A percentile compares a stretch with the other conserved stretches of the same genome.
These are phyloP conservation scores for Aspiorhynchus laticeps DNA, from an alignment of 2,113 vertebrate species.

Conservation along the genomic window DNA sequence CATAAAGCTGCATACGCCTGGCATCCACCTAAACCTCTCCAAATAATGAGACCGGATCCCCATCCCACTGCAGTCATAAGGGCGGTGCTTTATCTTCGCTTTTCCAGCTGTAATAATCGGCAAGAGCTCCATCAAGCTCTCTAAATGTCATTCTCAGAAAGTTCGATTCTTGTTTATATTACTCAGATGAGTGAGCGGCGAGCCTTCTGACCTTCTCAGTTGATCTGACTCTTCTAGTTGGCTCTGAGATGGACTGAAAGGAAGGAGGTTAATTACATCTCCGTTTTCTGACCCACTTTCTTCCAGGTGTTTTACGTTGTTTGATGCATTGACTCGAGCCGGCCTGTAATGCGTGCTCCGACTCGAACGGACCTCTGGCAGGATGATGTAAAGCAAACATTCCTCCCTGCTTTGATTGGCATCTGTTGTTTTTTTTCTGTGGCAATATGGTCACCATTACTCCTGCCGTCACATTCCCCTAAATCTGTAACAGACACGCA, in stretches of 20 bases:
- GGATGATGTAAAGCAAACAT: conserved; percentile 1
- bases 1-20: not conserved
- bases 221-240: conserved; percentile 7
- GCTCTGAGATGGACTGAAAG: not conserved
- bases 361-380: not conserved
- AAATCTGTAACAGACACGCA: conserved; percentile 5
- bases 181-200: not conserved
- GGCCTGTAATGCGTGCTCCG: not conserved
- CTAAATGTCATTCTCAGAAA: conserved; percentile 10
- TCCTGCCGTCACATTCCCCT: not conserved
- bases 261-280: conserved; percentile 12
- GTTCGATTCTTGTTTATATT: conserved; percentile 11
- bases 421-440: not conserved
- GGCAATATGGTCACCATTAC: not conserved
- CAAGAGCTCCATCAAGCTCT: not conserved
- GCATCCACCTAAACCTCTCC: conserved; percentile 10
- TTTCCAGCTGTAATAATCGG: conserved; percentile 17
- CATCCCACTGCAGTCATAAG: not conserved
- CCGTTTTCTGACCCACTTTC: conserved; percentile 6
- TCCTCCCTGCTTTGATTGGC: not conserved
- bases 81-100: not conserved
- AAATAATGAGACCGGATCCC: conserved; percentile 8
- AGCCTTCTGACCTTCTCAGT: conserved; percentile 20
- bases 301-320: conserved; percentile 1
- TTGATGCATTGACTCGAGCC: conserved; percentile 11